Conservation (phyloP, 2,888 invertebrate species). For the Epistrophe grossulariae region DNA sequence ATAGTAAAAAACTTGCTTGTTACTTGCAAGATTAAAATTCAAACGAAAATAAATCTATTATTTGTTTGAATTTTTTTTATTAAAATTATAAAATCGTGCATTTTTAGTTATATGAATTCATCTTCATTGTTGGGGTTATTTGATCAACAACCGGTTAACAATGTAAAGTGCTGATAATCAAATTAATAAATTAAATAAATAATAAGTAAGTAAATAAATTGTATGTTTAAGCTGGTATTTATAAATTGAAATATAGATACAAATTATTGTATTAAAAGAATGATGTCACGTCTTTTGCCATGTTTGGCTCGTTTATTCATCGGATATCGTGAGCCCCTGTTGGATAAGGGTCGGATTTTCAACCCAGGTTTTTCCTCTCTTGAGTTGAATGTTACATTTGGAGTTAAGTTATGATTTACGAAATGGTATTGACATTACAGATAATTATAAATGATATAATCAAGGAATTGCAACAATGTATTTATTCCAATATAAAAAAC, state of each 20-base stretch:
- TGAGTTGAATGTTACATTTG: too few species aligned
- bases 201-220: neutral
- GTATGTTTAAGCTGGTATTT: neutral
- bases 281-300: neutral
- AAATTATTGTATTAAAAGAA: neutral
- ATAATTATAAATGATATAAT: too few species aligned
- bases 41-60: neutral
- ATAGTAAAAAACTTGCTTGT: neutral
- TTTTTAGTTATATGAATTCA: neutral
- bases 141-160: neutral
- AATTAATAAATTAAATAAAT: neutral
- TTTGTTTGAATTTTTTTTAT: neutral
- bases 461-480: too few species aligned
- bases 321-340: too few species aligned
- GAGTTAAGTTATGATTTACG: too few species aligned
- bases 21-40: neutral
- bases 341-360: too few species aligned
- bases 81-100: conserved; percentile 7
- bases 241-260: neutral
- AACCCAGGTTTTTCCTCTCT: too few species aligned
- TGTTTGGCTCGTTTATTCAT: too few species aligned
- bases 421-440: too few species aligned
- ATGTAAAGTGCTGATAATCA: neutral
- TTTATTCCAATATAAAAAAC: too few species aligned
- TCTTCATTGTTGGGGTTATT: neutral